These are phyloP conservation scores for Erythrocercus mccallii DNA, from an alignment of 2,113 vertebrate genomes.

Conservation along the genomic window DNA sequence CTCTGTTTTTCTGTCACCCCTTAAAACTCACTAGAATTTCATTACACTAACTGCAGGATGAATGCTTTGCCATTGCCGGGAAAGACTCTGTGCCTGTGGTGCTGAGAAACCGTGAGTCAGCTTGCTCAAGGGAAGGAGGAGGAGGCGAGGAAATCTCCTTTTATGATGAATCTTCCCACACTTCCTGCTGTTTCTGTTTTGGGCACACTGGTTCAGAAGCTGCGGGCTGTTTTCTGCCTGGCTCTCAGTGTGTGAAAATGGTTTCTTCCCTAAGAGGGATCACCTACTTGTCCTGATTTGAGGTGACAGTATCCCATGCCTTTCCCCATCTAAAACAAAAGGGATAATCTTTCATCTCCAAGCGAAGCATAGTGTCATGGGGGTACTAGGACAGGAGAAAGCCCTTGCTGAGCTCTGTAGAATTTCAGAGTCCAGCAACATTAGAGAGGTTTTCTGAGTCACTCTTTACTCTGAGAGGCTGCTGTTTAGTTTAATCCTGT, in stretches of 20 bases:
- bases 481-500: background rate
- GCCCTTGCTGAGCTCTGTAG: background rate
- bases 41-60: background rate
- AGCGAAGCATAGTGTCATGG: rapidly evolving
- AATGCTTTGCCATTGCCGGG: background rate
- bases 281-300: background rate
- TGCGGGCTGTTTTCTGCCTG: conserved; percentile 23
- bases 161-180: conserved; percentile 25
- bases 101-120: conserved; percentile 53
- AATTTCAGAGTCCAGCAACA: background rate
- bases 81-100: background rate
- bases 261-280: background rate
- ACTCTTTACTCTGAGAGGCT: background rate
- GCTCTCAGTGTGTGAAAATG: background rate
- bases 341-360: background rate
- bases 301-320: background rate
- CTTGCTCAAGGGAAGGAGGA: conserved; percentile 36
- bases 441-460: background rate
- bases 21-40: background rate
- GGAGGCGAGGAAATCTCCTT: conserved; percentile 49
- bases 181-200: conserved; percentile 55
- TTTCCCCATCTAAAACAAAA: background rate
- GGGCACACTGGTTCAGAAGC: conserved; percentile 9
- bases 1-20: background rate
- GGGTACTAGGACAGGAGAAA: background rate